A percentile compares a stretch with the other conserved stretches of the same genome.
phyloP scores from a whole-genome alignment of 1,140 invertebrate genomes.

The Diachasma alloeum region DNA sequence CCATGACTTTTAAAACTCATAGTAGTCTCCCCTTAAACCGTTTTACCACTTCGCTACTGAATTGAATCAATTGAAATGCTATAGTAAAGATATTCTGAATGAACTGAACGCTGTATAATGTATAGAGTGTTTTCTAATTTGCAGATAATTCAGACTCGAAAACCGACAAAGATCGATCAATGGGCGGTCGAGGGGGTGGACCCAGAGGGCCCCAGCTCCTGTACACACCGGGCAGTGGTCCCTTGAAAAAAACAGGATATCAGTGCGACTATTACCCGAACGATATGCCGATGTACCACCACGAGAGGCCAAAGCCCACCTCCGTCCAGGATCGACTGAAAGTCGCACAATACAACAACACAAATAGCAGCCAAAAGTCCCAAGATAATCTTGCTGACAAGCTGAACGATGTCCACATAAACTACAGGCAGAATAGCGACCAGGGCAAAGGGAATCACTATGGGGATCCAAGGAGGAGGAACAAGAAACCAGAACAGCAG shows the following conservation, averaged over 20 bases:
- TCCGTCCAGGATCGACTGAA: conserved; percentile 56
- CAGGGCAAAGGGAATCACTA: conserved; percentile 48
- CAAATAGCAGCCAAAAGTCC: conserved; percentile 41
- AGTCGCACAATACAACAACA: conserved; percentile 40
- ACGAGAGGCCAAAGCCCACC: conserved; percentile 46
- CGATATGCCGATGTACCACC: conserved; percentile 51
- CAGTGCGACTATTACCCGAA: conserved; percentile 60
- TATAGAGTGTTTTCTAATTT: too few species aligned
- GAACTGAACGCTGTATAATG: too few species aligned
- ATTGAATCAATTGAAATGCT: too few species aligned
- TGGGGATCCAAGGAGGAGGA: conserved; percentile 55
- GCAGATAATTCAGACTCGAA: conserved; percentile 40
- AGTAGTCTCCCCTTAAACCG: too few species aligned
- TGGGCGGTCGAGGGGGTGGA: conserved; percentile 46
- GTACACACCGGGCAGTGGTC: conserved; percentile 72
- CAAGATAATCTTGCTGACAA: conserved; percentile 45
- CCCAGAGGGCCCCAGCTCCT: conserved; percentile 63
- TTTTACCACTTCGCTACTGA: too few species aligned
- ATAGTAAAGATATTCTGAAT: too few species aligned
- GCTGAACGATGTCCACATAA: conserved; percentile 50
- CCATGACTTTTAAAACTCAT: too few species aligned
- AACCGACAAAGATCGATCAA: conserved; percentile 45
- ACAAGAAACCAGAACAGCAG: conserved; percentile 68
- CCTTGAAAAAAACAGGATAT: conserved; percentile 66
- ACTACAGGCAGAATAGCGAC: conserved; percentile 47